Percentiles rank a stretch among this genome's conserved stretches.
phyloP scores from a whole-genome alignment of 2,888 invertebrate species.

The Nomada ferruginata region DNA sequence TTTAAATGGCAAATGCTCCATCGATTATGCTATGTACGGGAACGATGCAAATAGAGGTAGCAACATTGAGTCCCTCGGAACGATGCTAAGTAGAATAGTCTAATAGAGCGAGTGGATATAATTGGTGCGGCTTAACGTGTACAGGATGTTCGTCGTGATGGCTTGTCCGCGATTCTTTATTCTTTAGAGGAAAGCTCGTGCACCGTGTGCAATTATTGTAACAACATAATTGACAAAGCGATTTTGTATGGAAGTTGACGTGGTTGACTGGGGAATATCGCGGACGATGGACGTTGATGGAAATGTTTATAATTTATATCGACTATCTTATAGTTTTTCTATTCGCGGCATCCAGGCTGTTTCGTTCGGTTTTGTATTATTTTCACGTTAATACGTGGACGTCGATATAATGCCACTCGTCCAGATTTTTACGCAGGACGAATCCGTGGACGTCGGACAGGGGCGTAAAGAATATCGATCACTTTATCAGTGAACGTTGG shows the following conservation, averaged over 20 bases:
- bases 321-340: too few species aligned
- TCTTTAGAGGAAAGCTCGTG: too few species aligned
- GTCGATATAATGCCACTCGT: constrained; percentile 5
- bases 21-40: background rate
- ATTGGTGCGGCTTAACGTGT: background rate
- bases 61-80: background rate
- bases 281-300: too few species aligned
- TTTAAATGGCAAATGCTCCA: constrained; percentile 1
- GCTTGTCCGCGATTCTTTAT: too few species aligned
- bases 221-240: too few species aligned
- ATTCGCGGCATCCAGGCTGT: too few species aligned
- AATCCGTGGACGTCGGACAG: constrained; percentile 36
- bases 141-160: too few species aligned
- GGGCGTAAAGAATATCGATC: constrained; percentile 46
- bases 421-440: constrained; percentile 9
- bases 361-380: constrained; percentile 7
- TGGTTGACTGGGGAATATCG: too few species aligned
- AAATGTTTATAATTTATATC: too few species aligned
- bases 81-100: background rate
- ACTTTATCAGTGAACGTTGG: constrained; percentile 55
- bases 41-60: background rate
- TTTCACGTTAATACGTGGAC: background rate
- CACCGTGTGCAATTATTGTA: too few species aligned
- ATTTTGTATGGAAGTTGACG: too few species aligned
- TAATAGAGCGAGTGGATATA: background rate